phyloP scores from a whole-genome alignment of 1,140 invertebrate genomes.

The Drosophila willistoni region DNA sequence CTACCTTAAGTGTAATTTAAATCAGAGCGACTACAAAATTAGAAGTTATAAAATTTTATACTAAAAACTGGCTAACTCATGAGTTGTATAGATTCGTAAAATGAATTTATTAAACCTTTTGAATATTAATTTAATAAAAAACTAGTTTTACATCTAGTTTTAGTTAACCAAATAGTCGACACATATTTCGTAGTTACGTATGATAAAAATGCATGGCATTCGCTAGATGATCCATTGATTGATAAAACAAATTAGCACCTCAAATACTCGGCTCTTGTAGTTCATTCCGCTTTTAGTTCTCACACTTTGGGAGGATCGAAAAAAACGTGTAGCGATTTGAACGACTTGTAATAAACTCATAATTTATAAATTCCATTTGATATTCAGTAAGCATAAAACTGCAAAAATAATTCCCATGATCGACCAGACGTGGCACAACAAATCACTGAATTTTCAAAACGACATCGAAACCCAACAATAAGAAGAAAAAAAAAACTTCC shows the following conservation, averaged over 20 bases:
- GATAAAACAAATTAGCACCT: slow-evolving; percentile 49
- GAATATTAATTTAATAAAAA: neutral
- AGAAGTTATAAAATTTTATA: too few relatives aligned
- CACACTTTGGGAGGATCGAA: neutral
- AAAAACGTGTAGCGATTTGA: slow-evolving; percentile 24
- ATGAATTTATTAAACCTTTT: too few relatives aligned
- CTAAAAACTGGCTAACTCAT: too few relatives aligned
- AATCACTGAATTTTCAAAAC: slow-evolving; percentile 9
- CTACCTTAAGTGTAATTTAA: neutral
- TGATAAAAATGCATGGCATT: slow-evolving; percentile 27
- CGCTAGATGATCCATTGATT: slow-evolving; percentile 27
- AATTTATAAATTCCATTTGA: slow-evolving; percentile 61
- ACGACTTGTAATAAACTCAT: slow-evolving; percentile 57
- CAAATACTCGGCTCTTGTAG: slow-evolving; percentile 11
- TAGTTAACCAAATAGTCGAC: neutral
- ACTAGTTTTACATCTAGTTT: neutral
- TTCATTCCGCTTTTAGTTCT: neutral
- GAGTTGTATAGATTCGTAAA: too few relatives aligned
- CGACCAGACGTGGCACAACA: slow-evolving; percentile 45
- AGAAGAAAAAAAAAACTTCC: neutral
- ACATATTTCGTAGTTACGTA: slow-evolving; percentile 1
- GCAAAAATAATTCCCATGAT: slow-evolving; percentile 65
- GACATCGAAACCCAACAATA: neutral
- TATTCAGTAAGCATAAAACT: slow-evolving; percentile 54
- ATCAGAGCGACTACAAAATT: too few relatives aligned